Evolutionary conservation across 2,797 vertebrate species (phyloP).

Genomic region (Leptoclinus maculatus): DNA sequence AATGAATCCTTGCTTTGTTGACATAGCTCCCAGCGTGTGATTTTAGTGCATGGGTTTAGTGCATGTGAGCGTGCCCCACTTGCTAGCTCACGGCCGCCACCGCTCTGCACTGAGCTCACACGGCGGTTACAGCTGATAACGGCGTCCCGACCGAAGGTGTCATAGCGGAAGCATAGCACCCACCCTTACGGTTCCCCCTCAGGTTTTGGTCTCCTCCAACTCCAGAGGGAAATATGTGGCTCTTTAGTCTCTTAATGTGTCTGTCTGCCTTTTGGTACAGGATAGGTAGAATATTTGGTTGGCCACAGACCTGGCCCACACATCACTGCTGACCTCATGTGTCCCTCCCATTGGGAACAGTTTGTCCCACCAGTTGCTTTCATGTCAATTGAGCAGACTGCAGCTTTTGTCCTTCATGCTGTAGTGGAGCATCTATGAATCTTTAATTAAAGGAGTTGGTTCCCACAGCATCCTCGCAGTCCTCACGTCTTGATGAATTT

Average conservation of each 20-base stretch:
- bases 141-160: no score
- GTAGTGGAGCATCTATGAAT: neutral
- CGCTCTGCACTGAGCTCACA: no score
- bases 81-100: no score
- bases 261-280: neutral
- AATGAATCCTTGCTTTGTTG: no score
- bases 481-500: neutral
- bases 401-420: slow-evolving; percentile 6
- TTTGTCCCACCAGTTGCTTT: slow-evolving; percentile 29
- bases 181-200: no score
- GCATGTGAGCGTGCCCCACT: no score
- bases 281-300: neutral
- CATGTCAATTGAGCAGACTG: slow-evolving; percentile 28
- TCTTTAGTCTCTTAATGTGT: neutral
- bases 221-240: neutral
- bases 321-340: slow-evolving; percentile 16
- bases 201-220: slow-evolving; percentile 2
- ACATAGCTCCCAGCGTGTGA: no score
- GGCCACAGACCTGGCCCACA: neutral
- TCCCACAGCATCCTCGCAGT: neutral
- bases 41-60: no score
- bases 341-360: slow-evolving; percentile 38
- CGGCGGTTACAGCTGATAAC: no score
- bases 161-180: no score
- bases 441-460: slow-evolving; percentile 4